Conservation (phyloP, 2,888 invertebrate species). For the Sclerodermus sp. region DNA sequence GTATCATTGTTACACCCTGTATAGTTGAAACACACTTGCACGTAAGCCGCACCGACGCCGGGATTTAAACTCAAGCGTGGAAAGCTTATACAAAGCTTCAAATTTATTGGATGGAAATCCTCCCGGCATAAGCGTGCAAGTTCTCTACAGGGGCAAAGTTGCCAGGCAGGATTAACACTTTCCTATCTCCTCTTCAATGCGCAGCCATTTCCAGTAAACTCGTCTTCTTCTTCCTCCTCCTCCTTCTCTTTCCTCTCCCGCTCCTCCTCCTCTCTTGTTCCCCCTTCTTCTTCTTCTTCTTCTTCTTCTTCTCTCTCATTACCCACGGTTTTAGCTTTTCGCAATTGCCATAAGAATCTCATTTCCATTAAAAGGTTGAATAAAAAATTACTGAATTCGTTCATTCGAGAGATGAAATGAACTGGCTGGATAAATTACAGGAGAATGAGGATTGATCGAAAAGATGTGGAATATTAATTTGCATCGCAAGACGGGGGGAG, state of each 20-base stretch:
- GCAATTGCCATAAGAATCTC: too few species aligned
- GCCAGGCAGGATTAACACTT: slow-evolving; percentile 63
- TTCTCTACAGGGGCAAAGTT: slow-evolving; percentile 58
- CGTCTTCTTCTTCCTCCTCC: slow-evolving; percentile 13
- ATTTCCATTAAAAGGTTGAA: too few species aligned
- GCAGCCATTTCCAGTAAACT: slow-evolving; percentile 38
- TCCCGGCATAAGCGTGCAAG: slow-evolving; percentile 54
- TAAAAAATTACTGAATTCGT: too few species aligned
- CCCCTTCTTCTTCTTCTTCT: slow-evolving; percentile 1
- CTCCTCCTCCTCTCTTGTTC: slow-evolving; percentile 1
- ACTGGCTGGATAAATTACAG: too few species aligned
- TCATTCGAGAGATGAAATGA: too few species aligned
- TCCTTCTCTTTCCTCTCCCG: background rate
- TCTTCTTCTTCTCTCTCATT: slow-evolving; percentile 7
- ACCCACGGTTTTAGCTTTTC: background rate
- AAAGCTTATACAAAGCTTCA: slow-evolving; percentile 65
- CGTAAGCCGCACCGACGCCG: slow-evolving; percentile 42
- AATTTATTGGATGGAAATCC: slow-evolving; percentile 65
- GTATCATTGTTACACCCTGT: too few species aligned
- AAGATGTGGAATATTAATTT: too few species aligned
- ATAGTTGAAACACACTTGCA: slow-evolving; percentile 21
- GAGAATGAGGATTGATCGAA: too few species aligned
- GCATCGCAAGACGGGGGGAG: too few species aligned
- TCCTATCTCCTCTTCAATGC: slow-evolving; percentile 57
- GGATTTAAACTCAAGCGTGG: slow-evolving; percentile 59